Evolutionary conservation across 2,113 vertebrate species (phyloP), one percentile per base, ranked within the genome.

Genomic region (Engystomops pustulosus): DNA sequence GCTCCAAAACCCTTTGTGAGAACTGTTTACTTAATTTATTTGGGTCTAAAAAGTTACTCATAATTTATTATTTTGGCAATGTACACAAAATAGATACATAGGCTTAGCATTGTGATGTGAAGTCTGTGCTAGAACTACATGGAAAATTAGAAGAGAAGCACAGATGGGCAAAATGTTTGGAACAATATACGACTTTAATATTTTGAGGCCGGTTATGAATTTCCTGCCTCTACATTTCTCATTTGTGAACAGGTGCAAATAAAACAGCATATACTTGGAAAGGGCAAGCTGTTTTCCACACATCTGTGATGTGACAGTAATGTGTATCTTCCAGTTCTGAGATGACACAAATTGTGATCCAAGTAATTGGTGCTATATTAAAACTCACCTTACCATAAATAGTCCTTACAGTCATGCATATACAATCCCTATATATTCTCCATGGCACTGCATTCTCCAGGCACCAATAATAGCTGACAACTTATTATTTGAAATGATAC

Each of bases 221-320:
- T 67, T 77, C 72, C 72, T 45, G 2, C 38, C 15, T 71, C 62
- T 70, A 18, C 3, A 38, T 41, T 58, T 65, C 70, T 62, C 47
- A 38, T 77, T 84, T 77, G 34, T 41, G 30, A 51, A 51, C 72
- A 84, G 74, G 72, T 78, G 82, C 82, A 77, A 68, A 68, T 62
- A 74, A 72, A 45, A 15, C 41, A 51, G 25, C 27, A 20, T 79
- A 25, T 12, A 27, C 17, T 34, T 20, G 12, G 30, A n/a, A 80
- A 23, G 58, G 55, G 25, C 65, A 44, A 65, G 34, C 51, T 78
- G 34, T 23, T 23, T 34, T 41, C 51, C 75, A 17, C 32, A 78
- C 17, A 41, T 58, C 75, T 41, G 51, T 23, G n/a, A 78, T 38
- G 60, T 60, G 75, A 25, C 75, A 78, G n/a, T 60, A 58, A 58